Evolutionary conservation across 2,113 vertebrate species (phyloP).

Genomic region (Pao palembangensis): DNA sequence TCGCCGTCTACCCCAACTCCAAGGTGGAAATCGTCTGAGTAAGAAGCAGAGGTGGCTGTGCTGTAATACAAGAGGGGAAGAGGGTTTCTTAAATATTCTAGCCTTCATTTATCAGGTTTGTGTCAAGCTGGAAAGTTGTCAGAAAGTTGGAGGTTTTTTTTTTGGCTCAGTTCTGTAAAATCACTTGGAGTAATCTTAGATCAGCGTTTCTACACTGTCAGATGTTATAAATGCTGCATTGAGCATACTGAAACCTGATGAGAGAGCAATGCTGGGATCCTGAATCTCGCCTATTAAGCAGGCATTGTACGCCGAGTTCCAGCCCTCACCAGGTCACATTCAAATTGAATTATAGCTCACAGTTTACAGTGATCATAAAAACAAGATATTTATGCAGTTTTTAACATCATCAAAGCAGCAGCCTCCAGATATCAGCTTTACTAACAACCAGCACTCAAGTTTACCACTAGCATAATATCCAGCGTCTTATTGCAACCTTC

Average conservation of each 20-base stretch:
- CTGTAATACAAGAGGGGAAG: slow-evolving; percentile 17
- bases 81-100: slow-evolving; percentile 19
- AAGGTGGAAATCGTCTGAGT: slow-evolving; percentile 91
- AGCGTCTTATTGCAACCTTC: neutral
- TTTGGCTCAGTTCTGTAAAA: slow-evolving; percentile 17
- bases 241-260: slow-evolving; percentile 21
- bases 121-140: slow-evolving; percentile 31
- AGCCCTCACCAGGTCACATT: neutral
- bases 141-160: slow-evolving; percentile 23
- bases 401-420: neutral
- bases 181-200: slow-evolving; percentile 25
- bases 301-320: neutral
- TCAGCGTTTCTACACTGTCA: slow-evolving; percentile 27
- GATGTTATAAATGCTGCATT: slow-evolving; percentile 24
- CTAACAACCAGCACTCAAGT: neutral
- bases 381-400: neutral
- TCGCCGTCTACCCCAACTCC: slow-evolving; percentile 97
- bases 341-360: neutral
- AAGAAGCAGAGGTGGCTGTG: neutral
- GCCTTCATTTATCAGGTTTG: slow-evolving; percentile 23
- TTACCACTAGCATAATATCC: neutral
- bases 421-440: neutral
- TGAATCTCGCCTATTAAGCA: slow-evolving; percentile 17
- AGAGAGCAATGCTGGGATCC: slow-evolving; percentile 16
- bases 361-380: neutral